Percentiles rank a stretch among this genome's conserved stretches.
Conservation (phyloP, 1,140 invertebrate species). For the Phthorimaea operculella region DNA sequence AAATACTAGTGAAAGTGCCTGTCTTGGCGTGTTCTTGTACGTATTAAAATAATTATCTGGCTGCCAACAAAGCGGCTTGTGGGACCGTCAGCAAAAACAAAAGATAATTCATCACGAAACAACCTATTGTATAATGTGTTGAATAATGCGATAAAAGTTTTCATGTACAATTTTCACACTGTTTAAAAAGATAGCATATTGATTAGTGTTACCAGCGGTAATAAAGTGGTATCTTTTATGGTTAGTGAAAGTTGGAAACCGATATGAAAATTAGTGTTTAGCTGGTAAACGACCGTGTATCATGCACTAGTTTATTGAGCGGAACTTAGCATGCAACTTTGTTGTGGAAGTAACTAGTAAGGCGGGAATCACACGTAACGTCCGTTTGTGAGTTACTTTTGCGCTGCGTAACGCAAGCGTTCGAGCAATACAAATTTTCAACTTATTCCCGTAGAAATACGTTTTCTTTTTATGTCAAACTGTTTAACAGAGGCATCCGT, state of each 20-base stretch:
- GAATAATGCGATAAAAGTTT: neutral
- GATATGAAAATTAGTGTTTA: neutral
- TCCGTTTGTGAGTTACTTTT: too few species aligned
- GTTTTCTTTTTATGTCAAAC: too few species aligned
- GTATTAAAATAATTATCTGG: slow-evolving; percentile 40
- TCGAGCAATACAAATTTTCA: too few species aligned
- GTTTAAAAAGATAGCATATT: neutral
- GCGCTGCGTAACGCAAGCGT: too few species aligned
- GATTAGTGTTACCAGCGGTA: too few species aligned
- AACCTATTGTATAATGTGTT: neutral
- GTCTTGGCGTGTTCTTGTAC: slow-evolving; percentile 23
- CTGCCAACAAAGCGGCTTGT: slow-evolving; percentile 13
- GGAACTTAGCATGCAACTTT: too few species aligned
- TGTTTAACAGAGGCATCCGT: too few species aligned
- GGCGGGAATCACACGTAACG: too few species aligned
- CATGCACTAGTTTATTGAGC: too few species aligned
- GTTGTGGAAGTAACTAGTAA: too few species aligned
- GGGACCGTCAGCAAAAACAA: slow-evolving; percentile 19
- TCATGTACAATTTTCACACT: neutral
- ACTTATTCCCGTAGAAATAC: too few species aligned
- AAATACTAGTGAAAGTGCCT: slow-evolving; percentile 36
- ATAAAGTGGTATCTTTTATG: neutral
- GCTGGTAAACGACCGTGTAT: too few species aligned
- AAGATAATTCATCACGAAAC: neutral
- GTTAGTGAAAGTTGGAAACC: neutral